Base-by-base conservation (phyloP, 1,140 invertebrate genomes). In the Macrobrachium nipponense region DNA sequence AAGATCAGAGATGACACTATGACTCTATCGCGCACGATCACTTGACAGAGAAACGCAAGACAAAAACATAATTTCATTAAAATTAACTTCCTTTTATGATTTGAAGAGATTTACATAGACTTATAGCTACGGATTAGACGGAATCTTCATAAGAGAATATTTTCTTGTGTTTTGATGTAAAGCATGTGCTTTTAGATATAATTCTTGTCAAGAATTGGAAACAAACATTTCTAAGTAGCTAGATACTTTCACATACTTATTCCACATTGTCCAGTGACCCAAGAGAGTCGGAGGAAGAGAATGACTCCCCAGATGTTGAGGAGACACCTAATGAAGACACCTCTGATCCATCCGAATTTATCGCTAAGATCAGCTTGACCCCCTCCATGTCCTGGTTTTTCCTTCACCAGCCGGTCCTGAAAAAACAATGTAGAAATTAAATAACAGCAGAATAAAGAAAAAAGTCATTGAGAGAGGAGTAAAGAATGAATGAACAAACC, bases 271-370 rank as follows among this genome's bases (percentile, higher is more conserved):
- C 92, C 93, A 0, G 92, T 91, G 14, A 93, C 91, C 93, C 93
- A 94, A 0, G 93, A 92, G 76, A 94, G 90, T 6, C 93, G 91
- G 7, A 94, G 90, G 88, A 94, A 94, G 44, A 94, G 89, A 92
- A 94, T 93, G 62, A 93, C 93, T 61, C 93, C 93, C 91, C 93
- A 93, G 82, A 94, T 93, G 87, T 93, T 94, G 76, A 94, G 90
- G 4, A 94, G 89, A 90, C 93, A 87, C 6, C 81, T 51, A 6
- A 83, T 61, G 15, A 83, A 43, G 23, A 93, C 92, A 36, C 92
- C 92, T 88, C 92, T 90, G 75, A 93, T 91, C 92, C 92, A 93
- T 36, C 92, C 92, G 87, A 93, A 92, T 88, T 93, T 93, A 11
- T 90, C 73, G 51, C 12, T 0, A 12, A 51, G 17, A 80, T 85